Evolutionary conservation across 2,113 vertebrate genomes (phyloP).

Genomic region (Petrocephalus microphthalmus): DNA sequence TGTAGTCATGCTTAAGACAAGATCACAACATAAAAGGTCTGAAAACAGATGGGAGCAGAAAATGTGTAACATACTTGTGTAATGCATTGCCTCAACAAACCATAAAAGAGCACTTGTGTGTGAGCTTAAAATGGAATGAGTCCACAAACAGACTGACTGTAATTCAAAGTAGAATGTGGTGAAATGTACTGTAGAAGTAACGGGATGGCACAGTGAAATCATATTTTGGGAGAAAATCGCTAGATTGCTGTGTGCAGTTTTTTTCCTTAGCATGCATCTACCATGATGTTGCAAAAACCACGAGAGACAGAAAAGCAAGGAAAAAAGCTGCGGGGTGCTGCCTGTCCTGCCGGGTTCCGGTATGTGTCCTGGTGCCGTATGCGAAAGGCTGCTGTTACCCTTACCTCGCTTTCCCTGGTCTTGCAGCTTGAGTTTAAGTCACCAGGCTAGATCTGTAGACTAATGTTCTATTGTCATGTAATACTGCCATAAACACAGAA

Average conservation of each 20-base stretch:
- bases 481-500: slow-evolving; percentile 41
- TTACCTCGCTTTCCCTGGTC: slow-evolving; percentile 41
- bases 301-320: neutral
- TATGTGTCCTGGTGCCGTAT: slow-evolving; percentile 61
- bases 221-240: neutral
- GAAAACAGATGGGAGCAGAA: neutral
- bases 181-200: too few relatives aligned
- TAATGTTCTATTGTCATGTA: slow-evolving; percentile 64
- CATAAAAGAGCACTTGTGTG: neutral
- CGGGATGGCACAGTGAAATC: neutral
- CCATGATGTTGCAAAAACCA: neutral
- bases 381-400: slow-evolving; percentile 58
- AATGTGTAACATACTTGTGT: neutral
- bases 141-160: neutral
- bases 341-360: slow-evolving; percentile 66
- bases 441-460: slow-evolving; percentile 74
- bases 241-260: neutral
- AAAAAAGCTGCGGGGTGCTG: slow-evolving; percentile 38
- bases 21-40: neutral
- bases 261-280: neutral
- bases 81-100: neutral
- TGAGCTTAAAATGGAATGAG: neutral
- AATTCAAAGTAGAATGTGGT: neutral
- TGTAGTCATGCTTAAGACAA: neutral
- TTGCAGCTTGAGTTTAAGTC: slow-evolving; percentile 66